Conservation (phyloP, 2,888 invertebrate genomes). For the Lasius fuliginosus region DNA sequence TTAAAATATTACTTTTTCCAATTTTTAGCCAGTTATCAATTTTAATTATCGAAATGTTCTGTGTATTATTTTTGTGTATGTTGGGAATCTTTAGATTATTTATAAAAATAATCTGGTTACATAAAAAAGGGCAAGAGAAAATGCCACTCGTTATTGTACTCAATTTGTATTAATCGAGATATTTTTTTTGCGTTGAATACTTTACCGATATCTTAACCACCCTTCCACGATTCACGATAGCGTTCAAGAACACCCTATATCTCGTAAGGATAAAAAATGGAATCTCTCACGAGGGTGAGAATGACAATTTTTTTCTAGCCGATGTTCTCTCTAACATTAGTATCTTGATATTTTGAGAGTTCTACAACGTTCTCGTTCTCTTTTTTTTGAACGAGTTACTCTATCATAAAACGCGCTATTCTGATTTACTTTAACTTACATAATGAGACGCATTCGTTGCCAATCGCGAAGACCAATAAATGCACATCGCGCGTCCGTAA, state of each 20-base stretch:
- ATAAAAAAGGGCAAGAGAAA: background rate
- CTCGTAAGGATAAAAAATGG: slow-evolving; percentile 75
- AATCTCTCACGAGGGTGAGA: slow-evolving; percentile 74
- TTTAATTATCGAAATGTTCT: background rate
- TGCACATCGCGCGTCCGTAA: slow-evolving; percentile 51
- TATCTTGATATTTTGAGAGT: slow-evolving; percentile 11
- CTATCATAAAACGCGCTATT: slow-evolving; percentile 27
- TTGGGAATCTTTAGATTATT: background rate
- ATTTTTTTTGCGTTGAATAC: background rate
- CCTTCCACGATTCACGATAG: slow-evolving; percentile 82
- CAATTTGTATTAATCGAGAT: background rate
- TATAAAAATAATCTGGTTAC: slow-evolving; percentile 2
- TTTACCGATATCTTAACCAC: slow-evolving; percentile 40
- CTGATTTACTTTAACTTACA: slow-evolving; percentile 16
- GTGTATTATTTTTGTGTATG: background rate
- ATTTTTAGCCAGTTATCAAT: background rate
- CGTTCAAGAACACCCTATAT: slow-evolving; percentile 82
- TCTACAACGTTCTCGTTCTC: slow-evolving; percentile 21
- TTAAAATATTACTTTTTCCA: background rate
- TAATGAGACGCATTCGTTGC: slow-evolving; percentile 44
- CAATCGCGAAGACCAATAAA: slow-evolving; percentile 48
- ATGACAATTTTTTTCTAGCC: slow-evolving; percentile 72
- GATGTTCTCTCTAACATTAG: slow-evolving; percentile 27
- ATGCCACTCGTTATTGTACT: slow-evolving; percentile 51
- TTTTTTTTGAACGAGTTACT: slow-evolving; percentile 27